These are phyloP conservation scores for Orchesella cincta DNA, from an alignment of 1,140 invertebrate species.

Conservation along the genomic window DNA sequence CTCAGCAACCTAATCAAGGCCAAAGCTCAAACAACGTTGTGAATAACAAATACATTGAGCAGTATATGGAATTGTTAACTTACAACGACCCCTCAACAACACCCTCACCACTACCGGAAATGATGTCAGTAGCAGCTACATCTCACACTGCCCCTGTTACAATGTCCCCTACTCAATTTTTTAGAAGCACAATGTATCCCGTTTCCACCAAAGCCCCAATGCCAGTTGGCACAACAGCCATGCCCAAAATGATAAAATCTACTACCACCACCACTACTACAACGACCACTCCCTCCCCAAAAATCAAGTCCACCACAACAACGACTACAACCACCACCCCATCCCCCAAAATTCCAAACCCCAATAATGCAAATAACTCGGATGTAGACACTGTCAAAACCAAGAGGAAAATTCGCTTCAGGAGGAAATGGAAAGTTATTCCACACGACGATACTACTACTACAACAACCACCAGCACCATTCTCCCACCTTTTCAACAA, in stretches of 20 bases:
- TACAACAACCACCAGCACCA: not conserved
- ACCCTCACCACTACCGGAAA: not conserved
- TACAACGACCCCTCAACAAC: not conserved
- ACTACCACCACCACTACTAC: not conserved
- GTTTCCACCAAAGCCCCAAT: not conserved
- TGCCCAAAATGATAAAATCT: not conserved
- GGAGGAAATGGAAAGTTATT: not conserved
- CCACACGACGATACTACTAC: not conserved
- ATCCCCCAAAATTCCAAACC: not conserved
- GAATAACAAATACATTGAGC: not conserved
- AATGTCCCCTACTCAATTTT: too few species aligned
- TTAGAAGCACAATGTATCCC: too few species aligned
- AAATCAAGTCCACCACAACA: not conserved
- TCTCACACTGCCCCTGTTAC: not conserved
- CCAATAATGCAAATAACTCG: not conserved
- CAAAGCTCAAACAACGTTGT: not conserved
- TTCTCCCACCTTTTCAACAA: not conserved
- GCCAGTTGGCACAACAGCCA: too few species aligned
- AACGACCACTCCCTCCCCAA: not conserved
- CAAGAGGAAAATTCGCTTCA: slow-evolving; percentile 6
- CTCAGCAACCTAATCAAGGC: not conserved
- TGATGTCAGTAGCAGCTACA: not conserved
- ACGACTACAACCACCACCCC: not conserved
- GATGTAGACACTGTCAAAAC: not conserved
- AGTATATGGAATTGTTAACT: not conserved